Evolutionary conservation across 2,113 vertebrate species (phyloP), one percentile per base, ranked within the genome.

Genomic region (Dasyurus viverrinus): DNA sequence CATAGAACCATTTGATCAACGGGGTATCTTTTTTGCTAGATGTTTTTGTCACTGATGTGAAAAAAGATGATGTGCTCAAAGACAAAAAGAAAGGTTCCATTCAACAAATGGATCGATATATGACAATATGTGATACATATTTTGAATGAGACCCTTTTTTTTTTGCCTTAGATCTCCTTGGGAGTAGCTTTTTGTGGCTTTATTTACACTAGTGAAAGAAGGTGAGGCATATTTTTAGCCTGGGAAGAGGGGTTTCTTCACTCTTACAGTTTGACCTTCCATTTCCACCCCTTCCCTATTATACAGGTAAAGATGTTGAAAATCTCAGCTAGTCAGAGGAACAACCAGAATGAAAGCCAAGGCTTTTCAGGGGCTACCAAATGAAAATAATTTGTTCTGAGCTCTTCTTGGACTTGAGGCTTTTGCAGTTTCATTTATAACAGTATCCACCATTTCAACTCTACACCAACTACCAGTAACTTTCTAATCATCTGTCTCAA

Each of bases 321-420:
- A 42, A 84, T 10, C 68, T 42, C 16, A 23, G 6, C 68, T 84
- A 84, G 36, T 84, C 22, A 84, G 19, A 42, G n/a, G 68, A 84
- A n/a, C 19, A 42, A 19, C 36, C 23, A 19, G n/a, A 26, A 84
- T 19, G 42, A 84, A 84, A 84, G 36, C 68, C n/a, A 42, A 84
- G n/a, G n/a, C 16, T n/a, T 84, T 84, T 84, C 50, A 76, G 26
- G 52, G 25, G 54, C 7, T 23, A 92, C 53, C 3, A 23, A 48
- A 36, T 54, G 89, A 91, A 89, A 91, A 42, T 19, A 93, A 48
- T 92, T 96, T 89, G 36, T n/a, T 94, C 16, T 84, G 48, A 96
- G 92, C 53, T 54, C 55, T 53, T 53, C 54, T 53, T 90, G 54
- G 68, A 42, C 68, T 60, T 91, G 92, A 92, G 92, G 92, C 23